Conservation (phyloP, 2,113 vertebrate genomes). For the Albula goreensis region DNA sequence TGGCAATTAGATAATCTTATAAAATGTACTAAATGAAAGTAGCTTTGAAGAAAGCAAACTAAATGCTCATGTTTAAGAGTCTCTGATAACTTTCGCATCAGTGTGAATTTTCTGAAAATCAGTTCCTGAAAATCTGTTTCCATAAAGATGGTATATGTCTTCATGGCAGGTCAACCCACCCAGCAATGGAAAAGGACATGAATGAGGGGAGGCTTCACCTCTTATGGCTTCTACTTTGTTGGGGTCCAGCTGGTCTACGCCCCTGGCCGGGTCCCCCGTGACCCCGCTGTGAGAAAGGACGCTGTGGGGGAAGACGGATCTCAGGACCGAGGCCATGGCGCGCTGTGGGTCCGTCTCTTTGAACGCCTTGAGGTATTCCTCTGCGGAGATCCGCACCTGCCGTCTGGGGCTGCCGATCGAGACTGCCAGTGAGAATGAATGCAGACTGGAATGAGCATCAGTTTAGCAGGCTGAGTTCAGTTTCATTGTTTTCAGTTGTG, state of each 20-base stretch:
- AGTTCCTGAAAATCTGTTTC: no score
- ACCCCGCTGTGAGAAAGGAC: constrained; percentile 28
- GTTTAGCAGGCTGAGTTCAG: no score
- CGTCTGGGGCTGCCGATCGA: constrained; percentile 38
- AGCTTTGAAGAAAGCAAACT: no score
- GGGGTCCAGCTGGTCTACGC: constrained; percentile 29
- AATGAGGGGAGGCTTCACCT: constrained; percentile 19
- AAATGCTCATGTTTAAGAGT: no score
- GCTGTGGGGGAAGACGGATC: constrained; percentile 28
- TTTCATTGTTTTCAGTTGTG: no score
- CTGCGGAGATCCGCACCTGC: constrained; percentile 29
- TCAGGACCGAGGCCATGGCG: constrained; percentile 23
- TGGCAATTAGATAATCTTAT: no score
- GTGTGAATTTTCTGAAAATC: no score
- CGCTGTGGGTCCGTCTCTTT: constrained; percentile 33
- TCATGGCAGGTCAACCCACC: neutral
- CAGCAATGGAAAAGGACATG: neutral
- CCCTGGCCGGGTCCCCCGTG: constrained; percentile 6
- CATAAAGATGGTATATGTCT: no score
- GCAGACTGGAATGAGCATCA: neutral
- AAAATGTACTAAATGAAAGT: no score
- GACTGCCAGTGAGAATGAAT: constrained; percentile 7
- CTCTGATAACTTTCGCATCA: no score
- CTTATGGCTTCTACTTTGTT: constrained; percentile 41
- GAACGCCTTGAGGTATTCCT: constrained; percentile 32